A percentile compares a stretch with the other conserved stretches of the same genome.
These are phyloP conservation scores for Manduca sexta DNA, from an alignment of 1,140 invertebrate genomes.

Conservation along the genomic window DNA sequence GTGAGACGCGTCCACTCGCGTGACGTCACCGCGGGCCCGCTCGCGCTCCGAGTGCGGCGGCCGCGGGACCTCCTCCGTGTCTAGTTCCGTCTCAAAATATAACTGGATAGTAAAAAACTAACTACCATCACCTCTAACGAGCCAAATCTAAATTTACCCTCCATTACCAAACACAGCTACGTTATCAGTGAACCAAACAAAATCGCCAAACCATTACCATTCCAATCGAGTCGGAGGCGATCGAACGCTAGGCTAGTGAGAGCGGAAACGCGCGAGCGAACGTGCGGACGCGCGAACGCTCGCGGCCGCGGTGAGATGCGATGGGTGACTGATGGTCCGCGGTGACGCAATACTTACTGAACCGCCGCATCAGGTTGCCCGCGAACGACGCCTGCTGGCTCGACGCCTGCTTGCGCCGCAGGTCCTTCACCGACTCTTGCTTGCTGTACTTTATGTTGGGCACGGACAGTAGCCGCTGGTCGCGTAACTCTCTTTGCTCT, in stretches of 20 bases:
- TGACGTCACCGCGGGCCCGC: too few relatives aligned
- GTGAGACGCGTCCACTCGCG: not conserved
- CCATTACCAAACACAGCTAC: conserved; percentile 35
- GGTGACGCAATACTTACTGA: conserved; percentile 82
- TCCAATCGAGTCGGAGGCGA: conserved; percentile 37
- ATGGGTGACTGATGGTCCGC: conserved; percentile 20
- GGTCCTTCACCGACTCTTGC: conserved; percentile 50
- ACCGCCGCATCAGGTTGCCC: conserved; percentile 84
- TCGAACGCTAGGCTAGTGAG: conserved; percentile 41
- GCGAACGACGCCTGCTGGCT: conserved; percentile 75
- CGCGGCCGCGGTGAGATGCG: conserved; percentile 22
- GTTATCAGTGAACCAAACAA: conserved; percentile 42
- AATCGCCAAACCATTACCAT: conserved; percentile 61
- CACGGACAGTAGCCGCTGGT: conserved; percentile 82
- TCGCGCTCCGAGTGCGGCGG: too few relatives aligned
- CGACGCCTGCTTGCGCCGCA: conserved; percentile 60
- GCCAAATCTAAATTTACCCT: conserved; percentile 24
- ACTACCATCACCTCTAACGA: conserved; percentile 53
- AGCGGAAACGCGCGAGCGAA: conserved; percentile 11
- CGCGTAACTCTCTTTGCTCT: conserved; percentile 54
- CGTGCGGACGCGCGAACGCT: conserved; percentile 18
- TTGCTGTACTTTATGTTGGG: conserved; percentile 82
- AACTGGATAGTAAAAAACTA: conserved; percentile 31
- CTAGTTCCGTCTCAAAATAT: not conserved
- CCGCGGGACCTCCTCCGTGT: too few relatives aligned